Conservation (phyloP, 2,797 vertebrate genomes). For the Karalla daura region DNA sequence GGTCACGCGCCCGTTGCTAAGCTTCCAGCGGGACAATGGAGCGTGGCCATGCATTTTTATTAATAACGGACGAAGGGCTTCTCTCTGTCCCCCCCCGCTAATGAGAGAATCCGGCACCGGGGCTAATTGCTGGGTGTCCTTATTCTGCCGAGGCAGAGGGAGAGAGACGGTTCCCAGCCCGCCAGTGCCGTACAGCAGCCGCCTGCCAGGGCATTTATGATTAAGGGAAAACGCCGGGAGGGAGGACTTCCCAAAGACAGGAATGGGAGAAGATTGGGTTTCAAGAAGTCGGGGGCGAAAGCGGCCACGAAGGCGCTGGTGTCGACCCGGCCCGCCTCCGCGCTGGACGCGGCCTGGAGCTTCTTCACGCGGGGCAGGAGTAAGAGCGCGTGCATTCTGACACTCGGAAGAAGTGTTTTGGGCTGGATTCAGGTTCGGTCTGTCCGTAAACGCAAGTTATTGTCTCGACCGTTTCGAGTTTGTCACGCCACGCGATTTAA, state of each 20-base stretch:
- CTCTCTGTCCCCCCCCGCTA: constrained; percentile 22
- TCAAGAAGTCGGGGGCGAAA: not conserved
- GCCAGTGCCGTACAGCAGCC: constrained; percentile 3
- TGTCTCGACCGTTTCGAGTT: too few relatives aligned
- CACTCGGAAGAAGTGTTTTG: too few relatives aligned
- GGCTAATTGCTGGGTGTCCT: constrained; percentile 41
- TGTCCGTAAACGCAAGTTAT: too few relatives aligned
- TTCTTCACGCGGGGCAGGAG: constrained; percentile 30
- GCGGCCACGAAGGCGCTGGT: not conserved
- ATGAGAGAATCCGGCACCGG: constrained; percentile 54
- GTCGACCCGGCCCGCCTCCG: not conserved
- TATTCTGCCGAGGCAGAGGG: constrained; percentile 31
- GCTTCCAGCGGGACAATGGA: not conserved
- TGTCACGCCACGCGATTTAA: too few relatives aligned
- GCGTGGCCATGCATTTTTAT: constrained; percentile 3
- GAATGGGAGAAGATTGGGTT: not conserved
- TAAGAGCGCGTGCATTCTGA: constrained; percentile 16
- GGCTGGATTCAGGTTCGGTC: too few relatives aligned
- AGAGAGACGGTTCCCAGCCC: constrained; percentile 27
- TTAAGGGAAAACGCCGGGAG: not conserved
- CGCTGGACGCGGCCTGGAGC: constrained; percentile 27
- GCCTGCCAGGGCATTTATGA: not conserved
- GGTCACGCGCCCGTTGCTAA: not conserved
- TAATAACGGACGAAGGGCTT: not conserved
- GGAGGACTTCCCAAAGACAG: not conserved